These are phyloP conservation scores for Pelagia noctiluca DNA, from an alignment of 30 jellyfish, hydroid and myxozoan genomes.

Conservation along the genomic window DNA sequence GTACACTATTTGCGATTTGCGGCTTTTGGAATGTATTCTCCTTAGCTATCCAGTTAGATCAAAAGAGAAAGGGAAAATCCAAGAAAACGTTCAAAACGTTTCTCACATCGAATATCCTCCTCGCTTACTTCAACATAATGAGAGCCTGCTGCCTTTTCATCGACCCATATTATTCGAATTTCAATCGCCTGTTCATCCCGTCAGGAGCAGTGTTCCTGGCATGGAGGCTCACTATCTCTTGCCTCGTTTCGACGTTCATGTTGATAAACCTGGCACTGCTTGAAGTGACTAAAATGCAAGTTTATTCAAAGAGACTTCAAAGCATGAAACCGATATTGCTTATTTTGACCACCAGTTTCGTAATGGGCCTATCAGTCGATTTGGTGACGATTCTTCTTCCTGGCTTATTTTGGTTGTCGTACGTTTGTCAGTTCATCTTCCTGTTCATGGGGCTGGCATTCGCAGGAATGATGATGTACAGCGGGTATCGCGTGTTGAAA, in stretches of 20 bases:
- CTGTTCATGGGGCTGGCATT: conserved; percentile 41
- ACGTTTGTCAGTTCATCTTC: conserved; percentile 47
- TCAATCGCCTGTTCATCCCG: conserved; percentile 12
- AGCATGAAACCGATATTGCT: conserved; percentile 24
- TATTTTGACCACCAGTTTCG: conserved; percentile 25
- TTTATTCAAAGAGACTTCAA: conserved; percentile 48
- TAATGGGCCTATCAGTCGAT: conserved; percentile 37
- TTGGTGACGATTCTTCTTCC: conserved; percentile 39
- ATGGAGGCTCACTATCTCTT: conserved; percentile 58
- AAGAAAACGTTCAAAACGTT: conserved; percentile 37
- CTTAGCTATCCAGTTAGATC: not conserved
- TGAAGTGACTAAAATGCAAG: conserved; percentile 63
- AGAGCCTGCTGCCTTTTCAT: conserved; percentile 37
- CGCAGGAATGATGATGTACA: conserved; percentile 32
- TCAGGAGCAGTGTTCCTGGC: conserved; percentile 42
- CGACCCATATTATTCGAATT: conserved; percentile 64
- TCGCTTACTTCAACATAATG: conserved; percentile 27
- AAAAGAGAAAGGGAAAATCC: not conserved
- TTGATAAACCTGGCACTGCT: conserved; percentile 51
- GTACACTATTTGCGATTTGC: conserved; percentile 18
- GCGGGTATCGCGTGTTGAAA: conserved; percentile 42
- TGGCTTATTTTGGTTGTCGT: conserved; percentile 14
- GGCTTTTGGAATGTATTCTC: conserved; percentile 39
- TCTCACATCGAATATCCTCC: conserved; percentile 17
- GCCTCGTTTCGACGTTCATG: conserved; percentile 66